These are phyloP conservation scores for Metallyticus violacea DNA, from an alignment of 2,888 invertebrate species.

Conservation along the genomic window DNA sequence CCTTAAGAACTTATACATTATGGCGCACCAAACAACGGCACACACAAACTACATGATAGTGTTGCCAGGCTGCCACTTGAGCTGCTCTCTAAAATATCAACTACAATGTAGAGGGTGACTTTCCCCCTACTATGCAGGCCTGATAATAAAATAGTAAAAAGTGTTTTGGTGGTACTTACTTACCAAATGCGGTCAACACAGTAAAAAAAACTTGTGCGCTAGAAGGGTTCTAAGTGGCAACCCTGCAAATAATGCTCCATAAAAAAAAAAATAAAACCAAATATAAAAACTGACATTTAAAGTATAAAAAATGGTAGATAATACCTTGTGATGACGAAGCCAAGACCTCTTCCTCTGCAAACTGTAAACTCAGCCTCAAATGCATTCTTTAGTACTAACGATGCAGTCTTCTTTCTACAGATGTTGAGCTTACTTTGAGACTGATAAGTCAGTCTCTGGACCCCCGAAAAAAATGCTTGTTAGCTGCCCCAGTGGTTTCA, in stretches of 20 bases:
- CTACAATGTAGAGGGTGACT: neutral
- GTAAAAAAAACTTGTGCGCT: slow-evolving; percentile 19
- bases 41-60: slow-evolving; percentile 28
- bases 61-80: slow-evolving; percentile 34
- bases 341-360: slow-evolving; percentile 31
- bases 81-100: slow-evolving; percentile 20
- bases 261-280: slow-evolving; percentile 26
- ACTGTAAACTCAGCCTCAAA: slow-evolving; percentile 37
- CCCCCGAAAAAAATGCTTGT: slow-evolving; percentile 30
- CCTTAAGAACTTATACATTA: slow-evolving; percentile 13
- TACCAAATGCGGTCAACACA: slow-evolving; percentile 23
- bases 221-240: slow-evolving; percentile 31
- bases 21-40: slow-evolving; percentile 28
- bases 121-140: slow-evolving; percentile 1
- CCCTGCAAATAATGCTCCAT: slow-evolving; percentile 30
- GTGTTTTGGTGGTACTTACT: slow-evolving; percentile 9
- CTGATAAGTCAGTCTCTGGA: slow-evolving; percentile 29
- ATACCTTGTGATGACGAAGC: slow-evolving; percentile 33
- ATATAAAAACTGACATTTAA: slow-evolving; percentile 33
- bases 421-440: slow-evolving; percentile 32
- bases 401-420: slow-evolving; percentile 33
- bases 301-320: slow-evolving; percentile 36
- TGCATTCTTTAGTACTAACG: slow-evolving; percentile 36
- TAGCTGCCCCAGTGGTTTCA: slow-evolving; percentile 26
- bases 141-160: neutral